These are phyloP conservation scores for Hydrotaea cyrtoneurina DNA, from an alignment of 2,888 invertebrate species.

Conservation along the genomic window DNA sequence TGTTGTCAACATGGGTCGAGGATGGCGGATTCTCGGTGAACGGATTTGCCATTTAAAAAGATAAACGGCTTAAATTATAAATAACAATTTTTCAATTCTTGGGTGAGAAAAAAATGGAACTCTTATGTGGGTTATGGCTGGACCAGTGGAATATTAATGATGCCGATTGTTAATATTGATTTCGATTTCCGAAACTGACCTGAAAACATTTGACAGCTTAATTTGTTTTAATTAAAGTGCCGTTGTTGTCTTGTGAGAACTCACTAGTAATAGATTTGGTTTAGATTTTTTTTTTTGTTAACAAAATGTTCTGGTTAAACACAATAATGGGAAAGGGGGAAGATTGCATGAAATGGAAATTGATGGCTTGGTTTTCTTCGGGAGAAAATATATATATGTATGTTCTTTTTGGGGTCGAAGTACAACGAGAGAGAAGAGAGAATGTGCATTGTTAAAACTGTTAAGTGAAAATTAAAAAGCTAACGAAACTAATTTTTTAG, in stretches of 20 bases:
- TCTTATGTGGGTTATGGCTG: constrained; percentile 13
- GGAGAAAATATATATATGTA: too few relatives aligned
- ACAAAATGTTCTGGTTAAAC: not conserved
- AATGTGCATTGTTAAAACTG: not conserved
- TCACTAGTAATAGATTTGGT: not conserved
- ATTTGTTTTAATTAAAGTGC: not conserved
- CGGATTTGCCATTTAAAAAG: not conserved
- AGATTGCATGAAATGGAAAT: not conserved
- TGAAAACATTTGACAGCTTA: constrained; percentile 20
- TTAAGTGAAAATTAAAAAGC: not conserved
- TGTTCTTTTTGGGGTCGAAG: not conserved
- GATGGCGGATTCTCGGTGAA: not conserved
- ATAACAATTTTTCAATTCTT: not conserved
- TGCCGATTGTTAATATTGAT: not conserved
- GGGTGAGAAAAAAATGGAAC: not conserved
- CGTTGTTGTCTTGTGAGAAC: not conserved
- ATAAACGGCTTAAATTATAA: not conserved
- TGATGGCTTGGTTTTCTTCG: not conserved
- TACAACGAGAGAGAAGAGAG: not conserved
- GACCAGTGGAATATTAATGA: constrained; percentile 30
- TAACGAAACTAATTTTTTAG: too few relatives aligned
- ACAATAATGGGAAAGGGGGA: not conserved
- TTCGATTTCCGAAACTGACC: constrained; percentile 7
- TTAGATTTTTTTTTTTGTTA: not conserved
- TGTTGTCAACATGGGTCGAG: constrained; percentile 15